These are phyloP conservation scores for Paratilapia polleni DNA, from an alignment of 2,113 vertebrate species.

Conservation along the genomic window DNA sequence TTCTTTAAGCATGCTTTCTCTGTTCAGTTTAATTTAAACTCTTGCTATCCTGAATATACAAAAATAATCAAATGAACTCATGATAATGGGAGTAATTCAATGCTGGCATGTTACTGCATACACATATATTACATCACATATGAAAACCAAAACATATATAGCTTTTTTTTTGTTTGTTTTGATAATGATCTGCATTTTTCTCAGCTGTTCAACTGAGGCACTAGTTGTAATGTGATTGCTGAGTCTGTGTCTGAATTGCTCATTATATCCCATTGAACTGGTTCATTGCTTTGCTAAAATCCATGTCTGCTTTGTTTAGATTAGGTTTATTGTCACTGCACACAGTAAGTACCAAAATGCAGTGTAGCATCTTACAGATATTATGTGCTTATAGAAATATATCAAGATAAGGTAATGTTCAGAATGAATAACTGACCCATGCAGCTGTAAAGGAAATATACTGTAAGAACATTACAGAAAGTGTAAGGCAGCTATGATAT, in stretches of 20 bases:
- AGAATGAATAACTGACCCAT: neutral
- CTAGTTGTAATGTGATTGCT: neutral
- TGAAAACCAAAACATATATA: neutral
- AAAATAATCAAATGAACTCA: constrained; percentile 1
- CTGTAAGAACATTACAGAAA: neutral
- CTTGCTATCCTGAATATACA: constrained; percentile 16
- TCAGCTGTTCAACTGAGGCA: constrained; percentile 11
- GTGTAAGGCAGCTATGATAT: neutral
- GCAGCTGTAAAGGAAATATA: neutral
- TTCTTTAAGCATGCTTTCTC: constrained; percentile 59
- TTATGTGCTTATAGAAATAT: neutral
- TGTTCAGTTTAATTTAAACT: constrained; percentile 34
- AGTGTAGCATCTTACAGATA: neutral
- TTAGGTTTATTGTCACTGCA: neutral
- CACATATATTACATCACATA: neutral
- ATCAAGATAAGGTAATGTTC: neutral
- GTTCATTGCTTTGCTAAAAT: constrained; percentile 16
- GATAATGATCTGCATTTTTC: neutral
- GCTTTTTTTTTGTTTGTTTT: neutral
- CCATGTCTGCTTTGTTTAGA: constrained; percentile 20
- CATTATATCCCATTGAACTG: constrained; percentile 10
- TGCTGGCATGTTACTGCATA: neutral
- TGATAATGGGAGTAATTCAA: constrained; percentile 2
- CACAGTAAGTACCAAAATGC: constrained; percentile 3
- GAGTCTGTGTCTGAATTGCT: constrained; percentile 23